These are phyloP conservation scores for Aromia moschata DNA, from an alignment of 2,888 invertebrate species.

Conservation along the genomic window DNA sequence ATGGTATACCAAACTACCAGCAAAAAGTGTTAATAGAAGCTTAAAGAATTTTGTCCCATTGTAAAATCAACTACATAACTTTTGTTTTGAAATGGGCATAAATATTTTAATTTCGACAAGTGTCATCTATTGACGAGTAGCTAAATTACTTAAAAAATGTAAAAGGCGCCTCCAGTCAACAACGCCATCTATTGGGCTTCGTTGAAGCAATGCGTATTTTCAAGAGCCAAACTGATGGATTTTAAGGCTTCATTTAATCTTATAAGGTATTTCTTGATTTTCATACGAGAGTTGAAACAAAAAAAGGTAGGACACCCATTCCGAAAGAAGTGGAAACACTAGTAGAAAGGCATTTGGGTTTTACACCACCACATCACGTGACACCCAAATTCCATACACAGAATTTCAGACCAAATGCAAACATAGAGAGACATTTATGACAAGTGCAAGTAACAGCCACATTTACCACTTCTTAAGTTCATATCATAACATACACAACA, in stretches of 20 bases:
- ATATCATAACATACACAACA: too few species aligned
- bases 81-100: too few species aligned
- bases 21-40: too few species aligned
- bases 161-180: neutral
- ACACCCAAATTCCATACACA: conserved; percentile 6
- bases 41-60: too few species aligned
- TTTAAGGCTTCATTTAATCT: too few species aligned
- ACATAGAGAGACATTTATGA: conserved; percentile 16
- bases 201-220: too few species aligned
- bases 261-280: neutral
- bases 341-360: neutral
- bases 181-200: neutral
- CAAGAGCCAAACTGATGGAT: too few species aligned
- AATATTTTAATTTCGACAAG: neutral
- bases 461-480: neutral
- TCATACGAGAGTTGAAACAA: neutral
- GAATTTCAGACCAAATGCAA: conserved; percentile 16
- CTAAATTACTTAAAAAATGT: neutral
- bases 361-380: neutral
- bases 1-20: too few species aligned
- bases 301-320: neutral
- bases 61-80: too few species aligned
- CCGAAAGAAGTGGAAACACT: neutral
- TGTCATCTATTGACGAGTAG: neutral
- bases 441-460: neutral